Evolutionary conservation across 1,140 invertebrate genomes (phyloP), one percentile per base, ranked within the genome.

Genomic region (Drosophila kurseongensis): DNA sequence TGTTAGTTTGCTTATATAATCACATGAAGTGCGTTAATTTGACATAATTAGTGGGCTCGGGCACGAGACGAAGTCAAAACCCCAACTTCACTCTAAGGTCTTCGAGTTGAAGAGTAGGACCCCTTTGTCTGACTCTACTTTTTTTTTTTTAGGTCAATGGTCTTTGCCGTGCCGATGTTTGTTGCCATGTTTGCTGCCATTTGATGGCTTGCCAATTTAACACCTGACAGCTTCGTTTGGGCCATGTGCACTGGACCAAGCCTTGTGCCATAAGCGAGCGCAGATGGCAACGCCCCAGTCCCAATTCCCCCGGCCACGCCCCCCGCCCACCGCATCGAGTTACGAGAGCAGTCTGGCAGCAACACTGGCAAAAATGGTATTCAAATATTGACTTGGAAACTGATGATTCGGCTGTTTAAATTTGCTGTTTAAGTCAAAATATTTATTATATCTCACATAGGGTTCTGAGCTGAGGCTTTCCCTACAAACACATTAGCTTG

Each of bases 131-230:
- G 57, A 62, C 59, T 79, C 41, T 32, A 32, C 13, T 35, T 51
- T 68, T n/a, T 47, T 67, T 16, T 72, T 83, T 86, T 77, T 86
- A 59, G 83, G 83, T 86, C 83, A 86, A 88, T 60, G 83, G 84
- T 89, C 83, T 81, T 35, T 36, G 52, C 73, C 50, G 18, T 47
- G 55, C 68, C 77, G 57, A 73, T 76, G 75, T 79, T 88, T 88
- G 79, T 63, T 61, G 54, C 62, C 55, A 60, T 75, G 71, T 58
- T 75, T 75, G 60, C 60, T 48, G 59, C 80, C 47, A 73, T 82
- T 82, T 79, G 80, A 84, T 80, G 63, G 67, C 73, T 80, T 67
- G 71, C 83, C 75, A 86, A 86, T 86, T 86, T 86, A 88, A 89
- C 83, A 88, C 83, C 83, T 88, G 84, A 74, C 66, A 88, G 75